Base-by-base conservation (phyloP, 2,113 vertebrate genomes). In the Copsychus sechellarum region DNA sequence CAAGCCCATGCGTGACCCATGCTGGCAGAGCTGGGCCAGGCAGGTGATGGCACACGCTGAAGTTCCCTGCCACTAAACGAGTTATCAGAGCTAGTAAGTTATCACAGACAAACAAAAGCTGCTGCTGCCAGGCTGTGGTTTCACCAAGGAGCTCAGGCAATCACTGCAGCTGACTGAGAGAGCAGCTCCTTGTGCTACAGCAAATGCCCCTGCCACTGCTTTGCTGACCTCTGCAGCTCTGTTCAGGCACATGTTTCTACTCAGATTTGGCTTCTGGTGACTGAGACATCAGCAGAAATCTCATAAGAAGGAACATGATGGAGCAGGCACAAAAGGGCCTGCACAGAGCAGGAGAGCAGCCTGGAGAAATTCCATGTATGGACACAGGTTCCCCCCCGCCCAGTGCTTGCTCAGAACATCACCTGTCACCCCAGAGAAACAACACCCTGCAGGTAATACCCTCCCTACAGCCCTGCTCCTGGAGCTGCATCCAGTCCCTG, bases 141-240 rank as follows among this genome's bases (percentile, higher is more conserved):
- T 93, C 67, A 60, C 45, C 58, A 53, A 50, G 51, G 38, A 94
- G 81, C 71, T 47, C 2, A 2, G 56, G 67, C 88, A 96, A 97
- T 97, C 96, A 93, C 88, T 94, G 95, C 96, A 66, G 64, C 80
- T 96, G 80, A 90, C 80, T 96, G 88, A 24, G 3, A 53, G 54
- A 86, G 29, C 62, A 61, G 81, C 82, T 81, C 42, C 38, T 65
- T 21, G 33, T 10, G 1, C 56, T 12, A 24, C 84, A 78, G 33
- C 14, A 34, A 62, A 58, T 25, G 19, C 16, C 51, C 16, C 58
- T 21, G 26, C 38, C 33, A 34, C 88, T 20, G 18, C 5, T 47
- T 61, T 82, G 56, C 47, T 51, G 51, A 11, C 26, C 50, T 60
- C 51, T 6, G 5, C 53, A 61, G 73, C 65, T 71, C 70, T 58